phyloP scores from a whole-genome alignment of 2,888 invertebrate species.

The Yponomeuta malinellus region DNA sequence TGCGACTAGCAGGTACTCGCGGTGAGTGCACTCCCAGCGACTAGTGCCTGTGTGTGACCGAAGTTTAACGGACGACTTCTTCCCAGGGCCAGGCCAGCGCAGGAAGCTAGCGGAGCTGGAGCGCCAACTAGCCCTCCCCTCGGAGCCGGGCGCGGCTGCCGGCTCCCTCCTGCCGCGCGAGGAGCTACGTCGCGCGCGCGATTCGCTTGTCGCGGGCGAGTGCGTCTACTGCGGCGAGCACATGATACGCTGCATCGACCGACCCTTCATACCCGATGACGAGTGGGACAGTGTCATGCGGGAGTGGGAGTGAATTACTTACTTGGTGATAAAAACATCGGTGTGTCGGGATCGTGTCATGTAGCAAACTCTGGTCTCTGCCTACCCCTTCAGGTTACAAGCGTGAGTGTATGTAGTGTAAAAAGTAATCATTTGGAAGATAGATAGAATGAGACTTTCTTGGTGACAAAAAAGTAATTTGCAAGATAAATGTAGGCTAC shows the following conservation, averaged over 20 bases:
- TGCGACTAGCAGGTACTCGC: too few species aligned
- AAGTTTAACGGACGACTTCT: not conserved
- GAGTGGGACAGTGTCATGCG: constrained; percentile 88
- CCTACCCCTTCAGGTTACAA: too few species aligned
- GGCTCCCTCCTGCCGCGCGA: constrained; percentile 76
- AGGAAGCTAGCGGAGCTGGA: constrained; percentile 80
- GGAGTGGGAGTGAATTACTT: constrained; percentile 83
- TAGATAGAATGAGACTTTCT: too few species aligned
- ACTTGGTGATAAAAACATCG: not conserved
- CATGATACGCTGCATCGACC: constrained; percentile 93
- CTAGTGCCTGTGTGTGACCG: too few species aligned
- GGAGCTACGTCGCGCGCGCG: constrained; percentile 86
- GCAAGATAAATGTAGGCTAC: too few species aligned
- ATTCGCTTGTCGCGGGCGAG: constrained; percentile 92
- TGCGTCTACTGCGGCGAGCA: constrained; percentile 95
- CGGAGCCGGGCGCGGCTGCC: constrained; percentile 57
- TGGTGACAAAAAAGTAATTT: too few species aligned
- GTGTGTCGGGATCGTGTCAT: too few species aligned
- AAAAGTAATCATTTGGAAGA: too few species aligned
- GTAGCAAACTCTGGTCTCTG: not conserved
- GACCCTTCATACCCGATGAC: constrained; percentile 89
- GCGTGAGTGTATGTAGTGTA: too few species aligned
- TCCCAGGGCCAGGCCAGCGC: constrained; percentile 72
- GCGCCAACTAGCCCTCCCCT: constrained; percentile 71
- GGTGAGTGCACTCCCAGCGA: too few species aligned